Evolutionary conservation across 1,140 invertebrate genomes (phyloP).

Genomic region (Drosophila baimaii): DNA sequence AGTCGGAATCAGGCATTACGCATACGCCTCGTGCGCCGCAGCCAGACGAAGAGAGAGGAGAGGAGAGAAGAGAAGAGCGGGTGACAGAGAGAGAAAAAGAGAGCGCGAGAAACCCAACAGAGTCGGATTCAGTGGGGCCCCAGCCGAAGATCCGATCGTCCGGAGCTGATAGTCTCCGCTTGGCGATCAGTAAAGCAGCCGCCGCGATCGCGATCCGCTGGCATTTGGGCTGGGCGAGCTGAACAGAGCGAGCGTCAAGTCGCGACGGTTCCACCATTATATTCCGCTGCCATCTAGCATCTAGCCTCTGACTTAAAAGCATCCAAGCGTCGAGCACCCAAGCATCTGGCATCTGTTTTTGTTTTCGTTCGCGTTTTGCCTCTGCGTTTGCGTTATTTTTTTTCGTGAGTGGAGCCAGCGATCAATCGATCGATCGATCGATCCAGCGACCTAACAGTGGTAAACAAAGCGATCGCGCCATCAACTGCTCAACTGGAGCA

Average conservation of each 20-base stretch:
- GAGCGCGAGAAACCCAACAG: conserved; percentile 1
- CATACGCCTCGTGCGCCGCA: conserved; percentile 46
- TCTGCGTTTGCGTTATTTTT: conserved; percentile 4
- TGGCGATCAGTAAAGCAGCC: conserved; percentile 22
- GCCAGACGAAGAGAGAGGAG: conserved; percentile 4
- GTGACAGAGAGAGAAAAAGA: not conserved
- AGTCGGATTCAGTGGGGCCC: not conserved
- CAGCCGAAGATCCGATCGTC: conserved; percentile 12
- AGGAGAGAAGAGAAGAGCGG: conserved; percentile 6
- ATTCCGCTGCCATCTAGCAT: not conserved
- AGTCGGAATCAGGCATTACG: conserved; percentile 33
- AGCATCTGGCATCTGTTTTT: conserved; percentile 30
- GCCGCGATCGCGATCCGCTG: conserved; percentile 14
- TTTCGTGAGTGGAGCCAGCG: conserved; percentile 13
- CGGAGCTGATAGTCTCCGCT: conserved; percentile 17
- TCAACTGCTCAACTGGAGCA: not conserved
- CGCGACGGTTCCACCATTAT: conserved; percentile 7
- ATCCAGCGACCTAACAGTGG: conserved; percentile 1
- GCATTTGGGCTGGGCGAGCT: conserved; percentile 36
- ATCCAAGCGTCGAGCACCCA: not conserved
- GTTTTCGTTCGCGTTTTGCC: conserved; percentile 29
- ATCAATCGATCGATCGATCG: conserved; percentile 20
- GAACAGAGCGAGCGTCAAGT: conserved; percentile 38
- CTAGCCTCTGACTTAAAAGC: not conserved
- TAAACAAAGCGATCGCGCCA: conserved; percentile 40